Conservation (phyloP, 2,797 vertebrate species). For the Gephyroberyx darwinii region DNA sequence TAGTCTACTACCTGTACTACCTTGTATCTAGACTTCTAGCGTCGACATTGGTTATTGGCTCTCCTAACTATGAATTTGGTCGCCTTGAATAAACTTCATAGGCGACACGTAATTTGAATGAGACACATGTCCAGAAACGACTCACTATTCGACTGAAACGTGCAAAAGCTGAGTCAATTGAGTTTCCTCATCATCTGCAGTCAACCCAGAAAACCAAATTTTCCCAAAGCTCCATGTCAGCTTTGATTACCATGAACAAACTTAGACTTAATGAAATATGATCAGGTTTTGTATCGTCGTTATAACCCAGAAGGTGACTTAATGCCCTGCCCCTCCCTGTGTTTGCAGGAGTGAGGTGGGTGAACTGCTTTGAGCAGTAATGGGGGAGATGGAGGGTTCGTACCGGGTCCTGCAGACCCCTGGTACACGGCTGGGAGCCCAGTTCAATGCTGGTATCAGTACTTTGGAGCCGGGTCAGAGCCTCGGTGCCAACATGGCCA, state of each 20-base stretch:
- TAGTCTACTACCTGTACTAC: not conserved
- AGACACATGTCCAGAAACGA: not conserved
- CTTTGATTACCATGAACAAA: not conserved
- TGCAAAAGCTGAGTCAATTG: constrained; percentile 2
- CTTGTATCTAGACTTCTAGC: not conserved
- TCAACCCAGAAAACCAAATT: not conserved
- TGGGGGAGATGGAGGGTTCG: constrained; percentile 95
- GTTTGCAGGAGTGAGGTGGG: constrained; percentile 55
- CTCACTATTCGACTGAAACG: not conserved
- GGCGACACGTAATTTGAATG: constrained; percentile 17
- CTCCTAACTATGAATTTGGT: not conserved
- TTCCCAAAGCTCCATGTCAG: not conserved
- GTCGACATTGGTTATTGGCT: not conserved
- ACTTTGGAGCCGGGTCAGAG: constrained; percentile 90
- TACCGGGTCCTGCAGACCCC: constrained; percentile 91
- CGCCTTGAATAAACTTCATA: not conserved
- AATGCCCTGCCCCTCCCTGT: not conserved
- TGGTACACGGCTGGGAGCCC: constrained; percentile 87
- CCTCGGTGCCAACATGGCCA: constrained; percentile 75
- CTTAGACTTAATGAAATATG: not conserved
- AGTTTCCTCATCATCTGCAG: not conserved
- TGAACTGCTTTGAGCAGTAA: constrained; percentile 71
- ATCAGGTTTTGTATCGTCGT: not conserved
- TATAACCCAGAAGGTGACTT: not conserved
- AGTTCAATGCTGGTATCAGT: constrained; percentile 86